These are phyloP conservation scores for Baccha elongata DNA, from an alignment of 2,888 invertebrate genomes.

Conservation along the genomic window DNA sequence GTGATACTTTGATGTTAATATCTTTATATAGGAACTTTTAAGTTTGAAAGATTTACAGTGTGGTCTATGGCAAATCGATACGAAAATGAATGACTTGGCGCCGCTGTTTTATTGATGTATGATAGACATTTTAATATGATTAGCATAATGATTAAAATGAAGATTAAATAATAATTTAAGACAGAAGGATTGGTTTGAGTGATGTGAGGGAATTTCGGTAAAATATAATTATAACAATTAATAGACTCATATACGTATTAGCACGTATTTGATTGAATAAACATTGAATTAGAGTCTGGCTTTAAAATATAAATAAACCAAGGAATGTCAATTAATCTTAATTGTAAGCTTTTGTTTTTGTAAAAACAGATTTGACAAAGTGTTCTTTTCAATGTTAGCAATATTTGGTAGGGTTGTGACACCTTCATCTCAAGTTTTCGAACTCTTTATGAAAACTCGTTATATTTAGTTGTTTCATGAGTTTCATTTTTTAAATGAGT, in stretches of 20 bases:
- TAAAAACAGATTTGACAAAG: too few relatives aligned
- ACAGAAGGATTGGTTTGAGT: slow-evolving; percentile 13
- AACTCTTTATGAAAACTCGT: too few relatives aligned
- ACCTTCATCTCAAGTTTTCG: too few relatives aligned
- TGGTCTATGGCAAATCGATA: slow-evolving; percentile 5
- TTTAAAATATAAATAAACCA: too few relatives aligned
- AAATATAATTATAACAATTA: background rate
- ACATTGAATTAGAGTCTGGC: background rate
- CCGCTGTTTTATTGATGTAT: slow-evolving; percentile 43
- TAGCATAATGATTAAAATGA: slow-evolving; percentile 56
- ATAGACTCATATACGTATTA: background rate
- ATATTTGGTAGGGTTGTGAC: too few relatives aligned
- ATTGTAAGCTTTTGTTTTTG: too few relatives aligned
- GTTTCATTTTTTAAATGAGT: too few relatives aligned
- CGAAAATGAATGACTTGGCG: slow-evolving; percentile 57
- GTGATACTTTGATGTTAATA: background rate
- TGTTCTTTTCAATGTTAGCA: too few relatives aligned
- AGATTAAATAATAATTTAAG: slow-evolving; percentile 17
- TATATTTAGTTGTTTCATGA: too few relatives aligned
- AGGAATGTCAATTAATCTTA: too few relatives aligned
- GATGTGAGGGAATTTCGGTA: slow-evolving; percentile 25
- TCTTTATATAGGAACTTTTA: background rate
- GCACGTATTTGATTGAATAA: background rate
- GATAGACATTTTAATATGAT: slow-evolving; percentile 53
- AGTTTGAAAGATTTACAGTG: slow-evolving; percentile 14